phyloP scores from a whole-genome alignment of 2,888 invertebrate species.

The Drosophila anceps region DNA sequence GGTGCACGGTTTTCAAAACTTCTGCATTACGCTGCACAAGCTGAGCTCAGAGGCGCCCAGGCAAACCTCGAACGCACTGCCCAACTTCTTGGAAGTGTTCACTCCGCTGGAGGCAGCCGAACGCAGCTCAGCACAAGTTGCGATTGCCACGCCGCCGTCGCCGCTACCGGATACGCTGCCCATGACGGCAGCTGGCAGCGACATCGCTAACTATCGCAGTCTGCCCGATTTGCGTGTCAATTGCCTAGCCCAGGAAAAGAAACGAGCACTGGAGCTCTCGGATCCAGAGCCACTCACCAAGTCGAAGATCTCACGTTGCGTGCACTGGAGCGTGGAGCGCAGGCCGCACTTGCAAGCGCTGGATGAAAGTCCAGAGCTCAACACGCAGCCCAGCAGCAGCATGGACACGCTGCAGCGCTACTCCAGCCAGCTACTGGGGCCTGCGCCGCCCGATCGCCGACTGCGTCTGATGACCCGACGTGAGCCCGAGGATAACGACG shows the following conservation, averaged over 20 bases:
- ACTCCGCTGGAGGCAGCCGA: slow-evolving; percentile 1
- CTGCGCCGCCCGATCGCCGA: slow-evolving; percentile 36
- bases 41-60: slow-evolving; percentile 15
- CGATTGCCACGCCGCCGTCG: neutral
- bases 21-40: slow-evolving; percentile 62
- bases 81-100: slow-evolving; percentile 57
- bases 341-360: neutral
- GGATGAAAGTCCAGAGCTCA: neutral
- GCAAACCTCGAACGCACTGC: slow-evolving; percentile 1
- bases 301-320: slow-evolving; percentile 20
- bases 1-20: slow-evolving; percentile 68
- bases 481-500: neutral
- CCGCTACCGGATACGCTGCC: neutral
- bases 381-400: slow-evolving; percentile 1
- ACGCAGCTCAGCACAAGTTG: neutral
- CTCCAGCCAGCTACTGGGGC: slow-evolving; percentile 27
- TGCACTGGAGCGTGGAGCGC: slow-evolving; percentile 46
- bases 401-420: slow-evolving; percentile 3
- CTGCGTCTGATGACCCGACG: slow-evolving; percentile 16
- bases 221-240: slow-evolving; percentile 38
- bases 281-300: neutral
- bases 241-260: neutral
- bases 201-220: slow-evolving; percentile 33
- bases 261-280: neutral
- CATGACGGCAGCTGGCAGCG: slow-evolving; percentile 2